Conservation (phyloP, 2,888 invertebrate genomes). For the Plagodis pulveraria region DNA sequence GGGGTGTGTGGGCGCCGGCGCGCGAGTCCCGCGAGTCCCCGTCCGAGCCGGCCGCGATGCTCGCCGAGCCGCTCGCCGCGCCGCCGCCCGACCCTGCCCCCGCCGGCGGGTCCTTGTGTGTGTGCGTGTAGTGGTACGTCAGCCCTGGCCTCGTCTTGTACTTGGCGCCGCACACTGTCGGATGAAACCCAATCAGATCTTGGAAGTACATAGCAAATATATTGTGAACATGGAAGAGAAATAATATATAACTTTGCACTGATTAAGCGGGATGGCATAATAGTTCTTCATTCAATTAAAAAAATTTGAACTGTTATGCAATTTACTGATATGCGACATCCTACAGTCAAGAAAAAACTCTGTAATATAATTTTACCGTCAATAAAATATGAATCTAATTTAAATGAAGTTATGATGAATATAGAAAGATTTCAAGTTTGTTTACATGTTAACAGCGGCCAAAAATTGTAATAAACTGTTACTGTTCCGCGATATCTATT, state of each 20-base stretch:
- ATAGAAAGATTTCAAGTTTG: too few species aligned
- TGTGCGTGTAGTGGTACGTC: constrained; percentile 97
- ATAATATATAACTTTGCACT: background rate
- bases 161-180: constrained; percentile 95
- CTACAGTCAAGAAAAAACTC: too few species aligned
- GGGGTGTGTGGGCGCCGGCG: constrained; percentile 91
- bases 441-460: too few species aligned
- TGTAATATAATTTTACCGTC: too few species aligned
- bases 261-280: too few species aligned
- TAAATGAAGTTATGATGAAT: too few species aligned
- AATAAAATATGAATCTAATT: too few species aligned
- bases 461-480: background rate
- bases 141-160: constrained; percentile 98
- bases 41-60: constrained; percentile 52
- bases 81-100: constrained; percentile 46
- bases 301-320: too few species aligned
- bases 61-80: constrained; percentile 49
- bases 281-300: too few species aligned
- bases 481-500: background rate
- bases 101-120: constrained; percentile 87
- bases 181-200: background rate
- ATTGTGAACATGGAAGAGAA: constrained; percentile 5
- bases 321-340: too few species aligned
- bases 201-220: background rate
- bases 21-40: constrained; percentile 69